A percentile compares a stretch with the other conserved stretches of the same genome.
Conservation (phyloP, 2,888 invertebrate species). For the Slavum lentiscoides region DNA sequence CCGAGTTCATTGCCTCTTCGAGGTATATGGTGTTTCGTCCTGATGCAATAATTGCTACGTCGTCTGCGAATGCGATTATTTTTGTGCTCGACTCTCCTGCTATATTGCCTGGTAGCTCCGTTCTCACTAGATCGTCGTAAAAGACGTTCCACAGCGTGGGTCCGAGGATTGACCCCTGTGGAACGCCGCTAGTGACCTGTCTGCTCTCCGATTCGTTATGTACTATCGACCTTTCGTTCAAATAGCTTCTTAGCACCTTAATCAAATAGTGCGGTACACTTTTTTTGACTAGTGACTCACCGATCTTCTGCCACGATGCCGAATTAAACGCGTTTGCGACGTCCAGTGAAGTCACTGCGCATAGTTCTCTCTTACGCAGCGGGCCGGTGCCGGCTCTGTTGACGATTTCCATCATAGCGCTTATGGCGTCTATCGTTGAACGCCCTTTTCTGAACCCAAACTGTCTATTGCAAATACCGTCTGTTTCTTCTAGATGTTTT, state of each 20-base stretch:
- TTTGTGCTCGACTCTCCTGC: neutral
- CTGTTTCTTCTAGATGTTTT: neutral
- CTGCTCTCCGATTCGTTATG: neutral
- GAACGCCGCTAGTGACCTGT: neutral
- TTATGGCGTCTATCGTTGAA: neutral
- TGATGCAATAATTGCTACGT: neutral
- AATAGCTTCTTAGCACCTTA: neutral
- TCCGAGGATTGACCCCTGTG: conserved; percentile 1
- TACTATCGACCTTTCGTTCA: neutral
- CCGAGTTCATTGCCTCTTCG: neutral
- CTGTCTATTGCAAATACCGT: neutral
- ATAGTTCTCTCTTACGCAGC: neutral
- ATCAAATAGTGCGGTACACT: neutral
- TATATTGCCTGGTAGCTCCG: neutral
- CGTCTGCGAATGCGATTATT: too few species aligned
- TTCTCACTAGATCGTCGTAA: neutral
- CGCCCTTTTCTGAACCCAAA: neutral
- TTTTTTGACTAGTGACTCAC: neutral
- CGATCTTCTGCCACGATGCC: neutral
- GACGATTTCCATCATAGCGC: neutral
- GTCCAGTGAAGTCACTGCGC: neutral
- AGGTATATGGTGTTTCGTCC: neutral
- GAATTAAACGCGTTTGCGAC: neutral
- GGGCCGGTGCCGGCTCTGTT: neutral
- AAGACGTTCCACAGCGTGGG: neutral